These are phyloP conservation scores for Lithobates pipiens DNA, from an alignment of 2,797 vertebrate species.

Conservation along the genomic window DNA sequence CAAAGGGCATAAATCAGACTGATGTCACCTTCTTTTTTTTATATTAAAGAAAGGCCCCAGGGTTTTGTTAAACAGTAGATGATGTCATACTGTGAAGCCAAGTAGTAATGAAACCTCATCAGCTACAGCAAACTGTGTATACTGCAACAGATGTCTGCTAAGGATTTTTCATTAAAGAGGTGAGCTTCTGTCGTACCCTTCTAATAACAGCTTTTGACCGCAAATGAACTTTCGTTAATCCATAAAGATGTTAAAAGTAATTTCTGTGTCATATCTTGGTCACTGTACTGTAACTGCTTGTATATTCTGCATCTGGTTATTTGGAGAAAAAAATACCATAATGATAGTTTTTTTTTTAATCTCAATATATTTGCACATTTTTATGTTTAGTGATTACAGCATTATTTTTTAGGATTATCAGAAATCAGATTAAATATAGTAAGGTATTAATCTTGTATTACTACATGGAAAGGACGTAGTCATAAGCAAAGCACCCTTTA, in stretches of 20 bases:
- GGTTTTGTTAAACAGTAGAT: neutral
- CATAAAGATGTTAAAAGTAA: neutral
- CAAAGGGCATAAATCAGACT: neutral
- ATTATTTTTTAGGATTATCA: neutral
- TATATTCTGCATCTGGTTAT: neutral
- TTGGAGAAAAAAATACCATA: too few relatives aligned
- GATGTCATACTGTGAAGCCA: neutral
- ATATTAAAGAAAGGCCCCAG: neutral
- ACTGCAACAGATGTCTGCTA: slow-evolving; percentile 16
- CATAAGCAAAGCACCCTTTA: too few relatives aligned
- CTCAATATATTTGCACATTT: too few relatives aligned
- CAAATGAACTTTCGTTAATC: neutral
- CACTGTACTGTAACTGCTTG: neutral
- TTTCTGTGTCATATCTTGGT: neutral
- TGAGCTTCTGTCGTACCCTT: neutral
- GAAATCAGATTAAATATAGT: neutral
- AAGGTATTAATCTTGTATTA: neutral
- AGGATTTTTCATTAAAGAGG: slow-evolving; percentile 1
- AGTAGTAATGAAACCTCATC: neutral
- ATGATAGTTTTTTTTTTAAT: too few relatives aligned
- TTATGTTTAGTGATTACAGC: too few relatives aligned
- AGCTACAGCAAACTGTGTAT: neutral
- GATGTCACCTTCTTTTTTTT: slow-evolving; percentile 4
- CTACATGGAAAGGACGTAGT: too few relatives aligned
- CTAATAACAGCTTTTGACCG: slow-evolving; percentile 7